Conservation (phyloP, 2,888 invertebrate species). For the Caenorhabditis parvicauda region DNA sequence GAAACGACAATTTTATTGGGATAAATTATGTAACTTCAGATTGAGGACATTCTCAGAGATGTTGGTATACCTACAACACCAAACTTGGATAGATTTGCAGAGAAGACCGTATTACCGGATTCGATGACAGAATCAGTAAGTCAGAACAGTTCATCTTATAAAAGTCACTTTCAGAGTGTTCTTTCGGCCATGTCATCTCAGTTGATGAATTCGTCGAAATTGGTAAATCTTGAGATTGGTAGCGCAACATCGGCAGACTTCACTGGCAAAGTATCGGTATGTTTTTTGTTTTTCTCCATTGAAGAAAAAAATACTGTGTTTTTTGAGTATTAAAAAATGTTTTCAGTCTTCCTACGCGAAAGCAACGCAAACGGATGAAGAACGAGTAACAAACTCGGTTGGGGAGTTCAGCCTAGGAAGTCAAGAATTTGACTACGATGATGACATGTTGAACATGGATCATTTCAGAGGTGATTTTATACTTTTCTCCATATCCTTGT, state of each 20-base stretch:
- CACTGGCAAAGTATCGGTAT: constrained; percentile 29
- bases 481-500: too few relatives aligned
- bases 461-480: constrained; percentile 31
- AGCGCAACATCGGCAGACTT: constrained; percentile 10
- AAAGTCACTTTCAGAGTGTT: background rate
- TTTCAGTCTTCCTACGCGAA: constrained; percentile 57
- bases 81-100: constrained; percentile 7
- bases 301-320: constrained; percentile 1
- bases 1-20: background rate
- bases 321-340: background rate
- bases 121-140: background rate
- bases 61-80: constrained; percentile 32
- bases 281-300: background rate
- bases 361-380: constrained; percentile 61
- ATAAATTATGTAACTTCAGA: background rate
- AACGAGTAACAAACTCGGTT: constrained; percentile 43
- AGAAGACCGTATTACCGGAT: background rate
- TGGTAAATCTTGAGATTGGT: constrained; percentile 19
- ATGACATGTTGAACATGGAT: constrained; percentile 44
- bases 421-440: constrained; percentile 58
- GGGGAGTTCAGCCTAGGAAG: constrained; percentile 54
- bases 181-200: constrained; percentile 9
- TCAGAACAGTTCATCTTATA: background rate
- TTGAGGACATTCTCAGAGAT: constrained; percentile 34
- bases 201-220: constrained; percentile 12